A percentile compares a stretch with the other conserved stretches of the same genome.
These are phyloP conservation scores for Strongylocentrotus purpuratus DNA, from an alignment of 35 echinoderm and acorn worm genomes.

Conservation along the genomic window DNA sequence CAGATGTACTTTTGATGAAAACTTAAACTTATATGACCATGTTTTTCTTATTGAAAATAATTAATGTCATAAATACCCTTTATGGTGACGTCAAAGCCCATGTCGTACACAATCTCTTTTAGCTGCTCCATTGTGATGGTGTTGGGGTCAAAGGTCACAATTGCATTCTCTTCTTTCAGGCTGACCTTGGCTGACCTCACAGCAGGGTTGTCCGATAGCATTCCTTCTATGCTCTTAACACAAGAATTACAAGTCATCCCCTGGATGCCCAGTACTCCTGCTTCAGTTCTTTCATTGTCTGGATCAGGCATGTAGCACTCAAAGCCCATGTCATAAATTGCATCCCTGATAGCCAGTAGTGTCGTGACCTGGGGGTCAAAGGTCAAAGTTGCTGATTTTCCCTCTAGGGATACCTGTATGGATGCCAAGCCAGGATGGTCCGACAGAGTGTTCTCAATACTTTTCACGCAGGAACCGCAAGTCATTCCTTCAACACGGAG, in stretches of 20 bases:
- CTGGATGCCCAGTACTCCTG: conserved; percentile 61
- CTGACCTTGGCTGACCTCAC: conserved; percentile 70
- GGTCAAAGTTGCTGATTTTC: conserved; percentile 70
- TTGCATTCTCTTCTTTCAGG: conserved; percentile 69
- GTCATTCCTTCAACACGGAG: conserved; percentile 97
- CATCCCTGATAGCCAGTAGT: conserved; percentile 54
- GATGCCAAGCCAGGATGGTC: conserved; percentile 68
- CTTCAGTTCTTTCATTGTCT: conserved; percentile 30
- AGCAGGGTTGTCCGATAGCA: conserved; percentile 68
- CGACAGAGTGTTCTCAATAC: conserved; percentile 80
- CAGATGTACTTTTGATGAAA: too few species aligned
- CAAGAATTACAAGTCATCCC: conserved; percentile 99
- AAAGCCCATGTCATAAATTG: conserved; percentile 96
- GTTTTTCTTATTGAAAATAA: background rate
- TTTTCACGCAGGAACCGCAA: conserved; percentile 85
- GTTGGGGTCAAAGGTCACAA: conserved; percentile 66
- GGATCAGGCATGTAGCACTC: conserved; percentile 69
- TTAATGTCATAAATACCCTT: conserved; percentile 52
- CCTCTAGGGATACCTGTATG: conserved; percentile 80
- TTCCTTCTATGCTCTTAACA: conserved; percentile 86
- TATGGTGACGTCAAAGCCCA: conserved; percentile 90
- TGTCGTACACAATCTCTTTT: conserved; percentile 75
- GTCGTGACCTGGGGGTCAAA: conserved; percentile 70
- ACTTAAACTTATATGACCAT: too few species aligned
- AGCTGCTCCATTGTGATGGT: conserved; percentile 60